These are phyloP conservation scores for Taeniopygia guttata DNA, from an alignment of 2,797 vertebrate genomes.

Conservation along the genomic window DNA sequence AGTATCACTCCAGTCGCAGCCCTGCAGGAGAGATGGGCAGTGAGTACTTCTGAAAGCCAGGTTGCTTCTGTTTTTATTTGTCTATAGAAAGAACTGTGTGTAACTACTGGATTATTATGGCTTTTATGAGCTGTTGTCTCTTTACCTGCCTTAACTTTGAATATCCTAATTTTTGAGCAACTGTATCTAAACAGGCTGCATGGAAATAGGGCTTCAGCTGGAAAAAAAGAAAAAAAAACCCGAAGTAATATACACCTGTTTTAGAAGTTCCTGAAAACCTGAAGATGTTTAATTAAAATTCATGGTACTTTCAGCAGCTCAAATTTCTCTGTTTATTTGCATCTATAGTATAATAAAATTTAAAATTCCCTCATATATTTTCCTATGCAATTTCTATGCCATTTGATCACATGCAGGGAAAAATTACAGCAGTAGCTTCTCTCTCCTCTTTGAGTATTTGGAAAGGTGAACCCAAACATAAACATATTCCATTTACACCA, in stretches of 20 bases:
- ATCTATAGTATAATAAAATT: neutral
- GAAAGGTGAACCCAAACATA: neutral
- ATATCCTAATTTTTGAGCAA: neutral
- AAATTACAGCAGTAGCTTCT: neutral
- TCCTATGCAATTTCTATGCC: neutral
- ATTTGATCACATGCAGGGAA: neutral
- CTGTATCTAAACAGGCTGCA: neutral
- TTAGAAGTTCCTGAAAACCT: neutral
- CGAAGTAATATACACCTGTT: neutral
- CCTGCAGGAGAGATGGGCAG: neutral
- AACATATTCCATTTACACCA: neutral
- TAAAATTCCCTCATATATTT: neutral
- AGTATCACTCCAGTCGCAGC: neutral
- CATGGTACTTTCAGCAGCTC: neutral
- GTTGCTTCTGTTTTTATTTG: neutral
- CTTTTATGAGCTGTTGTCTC: neutral
- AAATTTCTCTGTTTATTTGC: neutral
- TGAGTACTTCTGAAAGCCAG: neutral
- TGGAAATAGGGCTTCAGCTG: neutral
- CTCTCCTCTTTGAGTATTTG: neutral
- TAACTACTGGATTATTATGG: neutral
- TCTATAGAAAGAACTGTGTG: neutral
- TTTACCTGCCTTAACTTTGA: neutral
- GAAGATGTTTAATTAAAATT: neutral
- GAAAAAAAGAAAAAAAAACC: neutral